phyloP scores from a whole-genome alignment of 2,888 invertebrate species.

The Drosophila mercatorum region DNA sequence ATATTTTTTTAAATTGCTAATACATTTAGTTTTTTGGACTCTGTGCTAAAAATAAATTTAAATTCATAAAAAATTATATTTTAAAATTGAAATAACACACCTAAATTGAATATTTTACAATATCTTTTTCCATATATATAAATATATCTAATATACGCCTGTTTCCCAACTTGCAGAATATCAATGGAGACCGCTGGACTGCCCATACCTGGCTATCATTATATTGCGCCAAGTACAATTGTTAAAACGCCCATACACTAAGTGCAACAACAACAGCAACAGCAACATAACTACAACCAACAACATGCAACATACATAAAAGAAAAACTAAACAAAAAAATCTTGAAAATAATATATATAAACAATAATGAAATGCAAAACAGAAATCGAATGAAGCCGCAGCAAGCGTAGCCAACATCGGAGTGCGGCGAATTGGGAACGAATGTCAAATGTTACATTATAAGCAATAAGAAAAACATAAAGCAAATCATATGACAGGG shows the following conservation, averaged over 20 bases:
- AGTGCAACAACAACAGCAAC: conserved; percentile 52
- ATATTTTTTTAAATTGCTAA: neutral
- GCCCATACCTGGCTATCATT: conserved; percentile 95
- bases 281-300: conserved; percentile 42
- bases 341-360: conserved; percentile 9
- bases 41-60: too few species aligned
- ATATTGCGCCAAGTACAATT: conserved; percentile 96
- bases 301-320: conserved; percentile 17
- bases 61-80: too few species aligned
- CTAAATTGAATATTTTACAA: neutral
- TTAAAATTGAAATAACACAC: neutral
- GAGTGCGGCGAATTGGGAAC: conserved; percentile 13
- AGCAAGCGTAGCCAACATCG: conserved; percentile 25
- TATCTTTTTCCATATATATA: neutral
- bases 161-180: conserved; percentile 89
- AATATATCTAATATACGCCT: too few species aligned
- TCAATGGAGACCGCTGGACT: conserved; percentile 97
- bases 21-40: too few species aligned
- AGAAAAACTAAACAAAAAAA: conserved; percentile 9
- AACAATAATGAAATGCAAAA: conserved; percentile 33
- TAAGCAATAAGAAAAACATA: conserved; percentile 68
- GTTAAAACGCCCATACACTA: conserved; percentile 96
- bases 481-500: conserved; percentile 41
- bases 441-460: conserved; percentile 60
- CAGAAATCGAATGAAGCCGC: conserved; percentile 38